Evolutionary conservation across 2,888 invertebrate species (phyloP), one percentile per base, ranked within the genome.

Genomic region (Yponomeuta cagnagella): DNA sequence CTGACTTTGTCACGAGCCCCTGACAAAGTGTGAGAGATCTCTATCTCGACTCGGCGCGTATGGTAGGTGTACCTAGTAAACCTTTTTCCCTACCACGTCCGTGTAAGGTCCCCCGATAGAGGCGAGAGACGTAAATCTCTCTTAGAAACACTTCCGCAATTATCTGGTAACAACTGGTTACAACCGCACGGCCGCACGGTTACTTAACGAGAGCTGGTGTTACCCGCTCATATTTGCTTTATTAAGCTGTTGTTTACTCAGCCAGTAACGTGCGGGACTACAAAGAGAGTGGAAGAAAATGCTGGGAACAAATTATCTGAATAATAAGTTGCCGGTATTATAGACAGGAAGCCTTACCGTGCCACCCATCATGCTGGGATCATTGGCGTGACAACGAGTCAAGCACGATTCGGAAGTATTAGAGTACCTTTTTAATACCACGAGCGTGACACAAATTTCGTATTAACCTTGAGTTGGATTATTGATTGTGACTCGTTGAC

Each of bases 141-240:
- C 70, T 12, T n/a, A 31, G 63, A 63, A 43, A 74, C 76, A 75
- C 77, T 80, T 81, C 80, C 80, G 78, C 77, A 79, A 80, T 80
- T 80, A 80, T 78, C 77, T 52, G 63, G 63, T 70, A 70, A 70
- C 65, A 76, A 77, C 77, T 79, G 77, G 78, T 80, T 80, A 78
- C 75, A 76, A 76, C 75, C 73, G 76, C 75, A 72, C 74, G 73
- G 75, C 75, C 73, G 76, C 75, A 72, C 74, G 73, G 75, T 77
- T 75, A 76, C 74, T 73, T 74, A 71, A 67, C 67, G 30, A 43
- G 64, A 9, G 31, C n/a, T 69, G n/a, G 70, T 70, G 70, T 70
- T 70, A 63, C 37, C 15, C 6, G 63, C 52, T 58, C 52, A 58
- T 63, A 70, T 70, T 67, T 70, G 52, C 63, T 52, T 33, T 70